Evolutionary conservation across 2,888 invertebrate species (phyloP).

Genomic region (Nebria salina): DNA sequence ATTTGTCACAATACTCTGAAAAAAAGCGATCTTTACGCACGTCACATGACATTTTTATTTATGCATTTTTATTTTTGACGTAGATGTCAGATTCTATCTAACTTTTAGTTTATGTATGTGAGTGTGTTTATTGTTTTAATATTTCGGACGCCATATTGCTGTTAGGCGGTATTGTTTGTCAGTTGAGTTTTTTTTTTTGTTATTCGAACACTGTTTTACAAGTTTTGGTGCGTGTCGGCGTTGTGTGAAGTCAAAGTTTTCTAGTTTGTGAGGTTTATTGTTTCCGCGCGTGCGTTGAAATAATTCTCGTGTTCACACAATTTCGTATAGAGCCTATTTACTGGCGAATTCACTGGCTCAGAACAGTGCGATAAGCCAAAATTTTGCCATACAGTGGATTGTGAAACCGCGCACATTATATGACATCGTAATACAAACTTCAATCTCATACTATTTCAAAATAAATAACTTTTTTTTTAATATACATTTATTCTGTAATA

Average conservation of each 20-base stretch:
- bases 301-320: constrained; percentile 31
- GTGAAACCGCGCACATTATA: neutral
- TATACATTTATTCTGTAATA: too few species aligned
- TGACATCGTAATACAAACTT: neutral
- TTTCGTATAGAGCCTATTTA: neutral
- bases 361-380: constrained; percentile 34
- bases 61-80: neutral
- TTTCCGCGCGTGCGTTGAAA: constrained; percentile 42
- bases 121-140: neutral
- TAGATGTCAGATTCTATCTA: neutral
- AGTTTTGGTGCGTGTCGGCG: neutral
- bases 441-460: neutral
- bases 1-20: constrained; percentile 18
- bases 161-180: neutral
- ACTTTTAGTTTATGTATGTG: neutral
- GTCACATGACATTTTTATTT: neutral
- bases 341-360: constrained; percentile 26
- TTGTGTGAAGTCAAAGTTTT: constrained; percentile 25
- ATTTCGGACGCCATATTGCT: neutral
- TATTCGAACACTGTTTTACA: neutral
- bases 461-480: too few species aligned
- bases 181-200: neutral
- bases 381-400: constrained; percentile 25
- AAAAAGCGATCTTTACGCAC: neutral
- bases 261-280: constrained; percentile 36